Evolutionary conservation across 2,113 vertebrate species (phyloP), one percentile per base, ranked within the genome.

Genomic region (Pipra filicauda): DNA sequence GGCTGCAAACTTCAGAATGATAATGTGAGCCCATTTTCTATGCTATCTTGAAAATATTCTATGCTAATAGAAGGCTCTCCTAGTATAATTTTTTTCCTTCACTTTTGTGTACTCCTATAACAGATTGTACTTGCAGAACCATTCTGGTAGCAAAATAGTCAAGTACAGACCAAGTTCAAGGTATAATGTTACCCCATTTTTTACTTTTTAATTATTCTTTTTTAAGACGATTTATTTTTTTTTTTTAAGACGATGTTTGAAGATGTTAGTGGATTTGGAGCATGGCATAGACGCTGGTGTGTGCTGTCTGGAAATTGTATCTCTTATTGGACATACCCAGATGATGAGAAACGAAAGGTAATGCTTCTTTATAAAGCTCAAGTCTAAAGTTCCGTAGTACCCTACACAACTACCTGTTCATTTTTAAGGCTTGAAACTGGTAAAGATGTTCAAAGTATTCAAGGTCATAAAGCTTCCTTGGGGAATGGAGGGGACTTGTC

Each of bases 311-410:
- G 99, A 39, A 99, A 99, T 67, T 99, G 98, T 94, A 98, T 99
- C 92, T 99, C 99, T 80, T 99, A 99, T 44, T 99, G 99, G 99
- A 99, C 99, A 0, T 99, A 99, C 65, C 99, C 99, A 13, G 99
- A 99, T 87, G 99, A 99, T 39, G 99, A 99, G 85, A 99, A 97
- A 90, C 91, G 98, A 54, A 99, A 99, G 99, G 99, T 99, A 96
- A 94, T 28, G 12, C 22, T 67, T 6, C 48, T 72, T 64, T 62
- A 19, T 51, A 46, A 73, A 73, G 18, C 9, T 61, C 6, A 15
- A 15, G 7, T 37, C 23, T 65, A 2, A 66, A 33, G 33, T 37
- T 88, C 15, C 65, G 21, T 27, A 14, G 5, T 78, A n/a, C 6
- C 3, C 5, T 15, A 37, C 11, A 9, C 6, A 59, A 59, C 37